Conservation (phyloP, 1,140 invertebrate genomes). For the Papilio machaon region DNA sequence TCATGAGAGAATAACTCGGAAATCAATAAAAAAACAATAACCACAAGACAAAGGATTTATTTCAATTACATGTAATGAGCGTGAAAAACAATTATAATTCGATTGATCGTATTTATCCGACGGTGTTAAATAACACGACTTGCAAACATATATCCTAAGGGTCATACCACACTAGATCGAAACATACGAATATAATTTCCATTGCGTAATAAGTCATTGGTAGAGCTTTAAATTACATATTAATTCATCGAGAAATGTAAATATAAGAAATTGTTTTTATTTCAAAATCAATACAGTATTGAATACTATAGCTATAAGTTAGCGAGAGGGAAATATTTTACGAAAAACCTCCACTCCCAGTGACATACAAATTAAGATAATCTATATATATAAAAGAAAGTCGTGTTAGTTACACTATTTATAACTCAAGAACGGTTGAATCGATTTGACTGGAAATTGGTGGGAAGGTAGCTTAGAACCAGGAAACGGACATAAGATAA, state of each 20-base stretch:
- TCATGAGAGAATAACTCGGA: constrained; percentile 16
- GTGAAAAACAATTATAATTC: constrained; percentile 79
- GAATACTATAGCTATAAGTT: background rate
- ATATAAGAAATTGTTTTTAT: background rate
- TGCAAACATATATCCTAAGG: background rate
- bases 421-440: too few relatives aligned
- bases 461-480: too few relatives aligned
- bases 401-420: too few relatives aligned
- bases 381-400: too few relatives aligned
- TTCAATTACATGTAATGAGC: constrained; percentile 74
- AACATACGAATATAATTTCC: background rate
- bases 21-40: constrained; percentile 62
- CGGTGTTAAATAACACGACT: constrained; percentile 61
- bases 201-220: background rate
- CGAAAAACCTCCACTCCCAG: too few relatives aligned
- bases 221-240: background rate
- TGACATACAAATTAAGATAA: too few relatives aligned
- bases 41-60: constrained; percentile 74
- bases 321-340: background rate
- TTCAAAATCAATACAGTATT: background rate
- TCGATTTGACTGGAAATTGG: too few relatives aligned
- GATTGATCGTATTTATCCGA: constrained; percentile 58
- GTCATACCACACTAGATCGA: background rate
- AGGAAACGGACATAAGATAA: too few relatives aligned
- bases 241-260: background rate